These are phyloP conservation scores for Dromas ardeola DNA, from an alignment of 2,113 vertebrate genomes.

Conservation along the genomic window DNA sequence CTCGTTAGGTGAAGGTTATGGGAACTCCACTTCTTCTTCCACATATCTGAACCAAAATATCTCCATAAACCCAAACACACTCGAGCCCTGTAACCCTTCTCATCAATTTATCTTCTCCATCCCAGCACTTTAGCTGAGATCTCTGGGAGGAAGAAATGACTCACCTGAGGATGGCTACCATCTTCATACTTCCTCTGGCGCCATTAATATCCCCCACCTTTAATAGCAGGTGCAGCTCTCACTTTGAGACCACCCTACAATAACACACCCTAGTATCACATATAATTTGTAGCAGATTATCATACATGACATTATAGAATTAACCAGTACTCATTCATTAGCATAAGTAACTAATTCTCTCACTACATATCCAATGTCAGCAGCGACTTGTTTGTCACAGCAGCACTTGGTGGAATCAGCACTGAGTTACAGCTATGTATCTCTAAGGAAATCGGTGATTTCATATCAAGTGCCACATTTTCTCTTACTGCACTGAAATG, in stretches of 20 bases:
- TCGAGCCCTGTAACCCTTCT: not conserved
- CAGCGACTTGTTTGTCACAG: not conserved
- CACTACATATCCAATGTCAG: not conserved
- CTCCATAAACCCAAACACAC: not conserved
- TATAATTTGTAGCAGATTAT: not conserved
- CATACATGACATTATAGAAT: not conserved
- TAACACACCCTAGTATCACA: not conserved
- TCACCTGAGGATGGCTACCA: not conserved
- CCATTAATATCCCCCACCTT: not conserved
- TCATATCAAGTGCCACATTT: not conserved
- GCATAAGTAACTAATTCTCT: not conserved
- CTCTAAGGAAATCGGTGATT: not conserved
- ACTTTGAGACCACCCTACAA: not conserved
- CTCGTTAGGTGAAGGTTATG: not conserved
- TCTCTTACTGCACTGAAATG: not conserved
- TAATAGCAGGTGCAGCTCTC: not conserved
- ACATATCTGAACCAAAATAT: not conserved
- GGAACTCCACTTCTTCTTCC: not conserved
- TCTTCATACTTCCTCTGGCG: not conserved
- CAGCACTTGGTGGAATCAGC: not conserved
- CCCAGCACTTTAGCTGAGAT: not conserved
- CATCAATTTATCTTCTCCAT: rapidly evolving
- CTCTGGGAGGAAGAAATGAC: not conserved
- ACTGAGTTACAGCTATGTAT: not conserved
- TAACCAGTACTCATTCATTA: not conserved